Conservation (phyloP, 1,140 invertebrate genomes). For the Hycleus phaleratus region DNA sequence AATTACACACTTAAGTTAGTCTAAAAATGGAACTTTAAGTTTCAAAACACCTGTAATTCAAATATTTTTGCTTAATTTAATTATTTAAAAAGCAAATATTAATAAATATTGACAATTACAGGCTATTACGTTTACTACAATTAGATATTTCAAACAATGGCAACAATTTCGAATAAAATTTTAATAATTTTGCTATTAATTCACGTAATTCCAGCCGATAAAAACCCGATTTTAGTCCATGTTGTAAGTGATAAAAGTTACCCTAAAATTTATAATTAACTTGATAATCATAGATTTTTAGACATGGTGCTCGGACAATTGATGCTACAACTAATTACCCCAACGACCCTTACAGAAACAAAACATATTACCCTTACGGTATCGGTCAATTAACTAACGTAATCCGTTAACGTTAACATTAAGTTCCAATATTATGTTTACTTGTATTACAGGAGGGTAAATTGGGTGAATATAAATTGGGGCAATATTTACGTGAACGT, state of each 20-base stretch:
- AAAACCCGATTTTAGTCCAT: not conserved
- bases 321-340: slow-evolving; percentile 45
- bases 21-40: no score
- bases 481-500: slow-evolving; percentile 49
- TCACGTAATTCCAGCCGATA: no score
- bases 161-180: no score
- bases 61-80: no score
- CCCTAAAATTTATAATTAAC: not conserved
- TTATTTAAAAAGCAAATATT: no score
- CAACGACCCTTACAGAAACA: slow-evolving; percentile 59
- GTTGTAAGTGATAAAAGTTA: not conserved
- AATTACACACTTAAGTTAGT: no score
- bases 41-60: no score
- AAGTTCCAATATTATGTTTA: not conserved
- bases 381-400: slow-evolving; percentile 72
- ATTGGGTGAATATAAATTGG: slow-evolving; percentile 51
- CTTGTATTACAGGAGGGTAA: slow-evolving; percentile 49
- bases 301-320: not conserved
- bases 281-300: not conserved
- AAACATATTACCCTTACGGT: slow-evolving; percentile 57
- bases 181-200: no score
- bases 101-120: no score
- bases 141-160: no score
- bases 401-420: slow-evolving; percentile 23
- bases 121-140: no score